A percentile compares a stretch with the other conserved stretches of the same genome.
phyloP scores from a whole-genome alignment of 2,113 vertebrate species.

The Octodon degus region DNA sequence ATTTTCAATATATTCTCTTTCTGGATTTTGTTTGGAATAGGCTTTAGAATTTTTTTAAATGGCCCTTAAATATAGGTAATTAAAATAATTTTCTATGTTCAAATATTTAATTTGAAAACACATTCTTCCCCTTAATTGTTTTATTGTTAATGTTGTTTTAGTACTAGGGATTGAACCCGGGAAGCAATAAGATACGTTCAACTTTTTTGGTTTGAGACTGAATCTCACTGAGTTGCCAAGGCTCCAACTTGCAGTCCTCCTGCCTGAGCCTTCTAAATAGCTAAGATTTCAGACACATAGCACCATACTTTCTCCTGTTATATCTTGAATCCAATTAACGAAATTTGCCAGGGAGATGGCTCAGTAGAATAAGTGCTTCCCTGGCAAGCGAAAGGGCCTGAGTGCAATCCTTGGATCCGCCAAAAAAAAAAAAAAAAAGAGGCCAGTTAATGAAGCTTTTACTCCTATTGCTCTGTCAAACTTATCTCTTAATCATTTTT shows the following conservation, averaged over 20 bases:
- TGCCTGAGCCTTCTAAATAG: background rate
- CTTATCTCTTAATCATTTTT: constrained; percentile 29
- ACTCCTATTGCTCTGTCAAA: background rate
- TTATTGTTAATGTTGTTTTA: background rate
- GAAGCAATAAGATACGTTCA: background rate
- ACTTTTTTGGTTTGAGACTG: background rate
- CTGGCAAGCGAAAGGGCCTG: no score
- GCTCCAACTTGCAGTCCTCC: no score
- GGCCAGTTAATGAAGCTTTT: background rate
- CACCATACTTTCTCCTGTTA: background rate
- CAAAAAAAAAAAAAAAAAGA: no score
- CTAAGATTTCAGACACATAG: background rate
- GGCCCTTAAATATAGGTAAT: background rate
- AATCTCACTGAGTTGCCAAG: background rate
- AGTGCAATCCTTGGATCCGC: no score
- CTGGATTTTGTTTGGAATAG: constrained; percentile 7
- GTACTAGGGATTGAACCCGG: background rate
- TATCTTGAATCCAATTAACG: background rate
- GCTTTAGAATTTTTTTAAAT: constrained; percentile 23
- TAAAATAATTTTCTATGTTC: constrained; percentile 47
- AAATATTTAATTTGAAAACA: background rate
- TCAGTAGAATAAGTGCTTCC: no score
- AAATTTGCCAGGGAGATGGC: background rate
- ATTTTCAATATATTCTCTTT: constrained; percentile 38
- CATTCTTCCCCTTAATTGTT: background rate